A percentile compares a stretch with the other conserved stretches of the same genome.
These are phyloP conservation scores for Melipona beecheii DNA, from an alignment of 2,888 invertebrate species.

Conservation along the genomic window DNA sequence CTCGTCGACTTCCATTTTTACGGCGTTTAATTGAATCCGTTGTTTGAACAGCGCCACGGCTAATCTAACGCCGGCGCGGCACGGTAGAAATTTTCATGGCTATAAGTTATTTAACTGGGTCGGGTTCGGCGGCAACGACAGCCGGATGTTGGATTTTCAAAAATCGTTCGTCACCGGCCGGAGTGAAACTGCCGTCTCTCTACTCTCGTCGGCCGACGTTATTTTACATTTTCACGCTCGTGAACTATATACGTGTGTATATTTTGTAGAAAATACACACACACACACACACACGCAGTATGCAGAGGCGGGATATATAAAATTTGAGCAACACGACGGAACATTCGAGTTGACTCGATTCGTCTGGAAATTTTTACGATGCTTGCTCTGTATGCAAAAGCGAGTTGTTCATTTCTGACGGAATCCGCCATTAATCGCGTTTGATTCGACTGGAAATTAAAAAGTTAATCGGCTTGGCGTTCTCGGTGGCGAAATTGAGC, in stretches of 20 bases:
- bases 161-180: not conserved
- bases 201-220: not conserved
- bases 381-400: too few species aligned
- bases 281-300: not conserved
- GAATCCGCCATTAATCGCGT: too few species aligned
- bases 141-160: conserved; percentile 7
- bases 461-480: too few species aligned
- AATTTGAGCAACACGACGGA: too few species aligned
- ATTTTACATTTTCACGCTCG: too few species aligned
- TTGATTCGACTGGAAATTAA: too few species aligned
- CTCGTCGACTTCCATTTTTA: conserved; percentile 66
- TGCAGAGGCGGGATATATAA: too few species aligned
- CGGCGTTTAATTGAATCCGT: conserved; percentile 68
- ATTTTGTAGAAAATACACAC: not conserved
- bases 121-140: not conserved
- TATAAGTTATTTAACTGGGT: conserved; percentile 46
- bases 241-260: too few species aligned
- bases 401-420: too few species aligned
- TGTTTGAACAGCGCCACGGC: conserved; percentile 53
- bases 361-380: too few species aligned
- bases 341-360: too few species aligned
- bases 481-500: not conserved
- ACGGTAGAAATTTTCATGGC: conserved; percentile 45
- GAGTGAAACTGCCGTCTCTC: not conserved
- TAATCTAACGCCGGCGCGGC: conserved; percentile 43